phyloP scores from a whole-genome alignment of 2,113 vertebrate species.

The Monopterus albus region DNA sequence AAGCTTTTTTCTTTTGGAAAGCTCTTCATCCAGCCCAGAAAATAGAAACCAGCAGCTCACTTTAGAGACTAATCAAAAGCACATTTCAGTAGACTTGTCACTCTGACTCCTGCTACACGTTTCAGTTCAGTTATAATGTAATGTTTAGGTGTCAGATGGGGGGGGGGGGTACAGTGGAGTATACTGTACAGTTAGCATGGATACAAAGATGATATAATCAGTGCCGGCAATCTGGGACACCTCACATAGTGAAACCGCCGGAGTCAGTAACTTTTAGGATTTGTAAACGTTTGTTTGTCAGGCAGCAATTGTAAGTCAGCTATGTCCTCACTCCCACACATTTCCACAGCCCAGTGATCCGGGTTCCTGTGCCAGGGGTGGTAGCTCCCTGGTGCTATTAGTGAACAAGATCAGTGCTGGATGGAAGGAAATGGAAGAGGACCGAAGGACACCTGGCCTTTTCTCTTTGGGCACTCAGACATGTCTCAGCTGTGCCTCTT shows the following conservation, averaged over 20 bases:
- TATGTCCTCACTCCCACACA: slow-evolving; percentile 42
- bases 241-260: neutral
- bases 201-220: slow-evolving; percentile 2
- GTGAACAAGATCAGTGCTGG: slow-evolving; percentile 58
- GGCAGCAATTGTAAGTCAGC: slow-evolving; percentile 47
- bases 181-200: neutral
- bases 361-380: slow-evolving; percentile 69
- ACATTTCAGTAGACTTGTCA: slow-evolving; percentile 37
- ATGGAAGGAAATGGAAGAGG: slow-evolving; percentile 27
- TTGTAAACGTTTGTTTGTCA: slow-evolving; percentile 9
- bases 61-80: slow-evolving; percentile 36
- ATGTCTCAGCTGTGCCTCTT: slow-evolving; percentile 59
- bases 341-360: slow-evolving; percentile 62
- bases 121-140: slow-evolving; percentile 14
- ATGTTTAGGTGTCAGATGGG: slow-evolving; percentile 10
- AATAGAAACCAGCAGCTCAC: slow-evolving; percentile 56
- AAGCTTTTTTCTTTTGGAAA: slow-evolving; percentile 32
- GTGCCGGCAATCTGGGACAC: neutral
- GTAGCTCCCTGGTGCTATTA: slow-evolving; percentile 56
- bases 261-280: too few species aligned
- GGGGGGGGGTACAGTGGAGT: neutral
- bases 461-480: slow-evolving; percentile 76
- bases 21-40: slow-evolving; percentile 38
- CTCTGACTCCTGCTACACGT: neutral
- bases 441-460: slow-evolving; percentile 68